Conservation (phyloP, 2,113 vertebrate genomes). For the Quiscalus mexicanus region DNA sequence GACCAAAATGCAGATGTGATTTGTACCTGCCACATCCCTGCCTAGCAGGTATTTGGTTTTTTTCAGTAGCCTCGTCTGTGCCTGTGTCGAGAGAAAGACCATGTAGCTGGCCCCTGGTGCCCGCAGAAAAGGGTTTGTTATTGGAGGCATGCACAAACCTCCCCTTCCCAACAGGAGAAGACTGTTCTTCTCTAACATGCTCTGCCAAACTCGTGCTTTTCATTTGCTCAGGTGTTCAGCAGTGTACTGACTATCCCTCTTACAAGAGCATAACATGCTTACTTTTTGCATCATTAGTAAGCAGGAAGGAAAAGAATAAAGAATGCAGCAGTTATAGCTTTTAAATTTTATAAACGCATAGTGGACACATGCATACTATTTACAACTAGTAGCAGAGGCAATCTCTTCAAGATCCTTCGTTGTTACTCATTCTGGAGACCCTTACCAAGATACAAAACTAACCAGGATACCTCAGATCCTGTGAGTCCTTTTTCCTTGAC, state of each 20-base stretch:
- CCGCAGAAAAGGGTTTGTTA: background rate
- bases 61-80: background rate
- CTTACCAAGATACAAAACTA: background rate
- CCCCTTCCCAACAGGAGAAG: background rate
- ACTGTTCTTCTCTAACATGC: background rate
- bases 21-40: background rate
- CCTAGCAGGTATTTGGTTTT: background rate
- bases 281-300: background rate
- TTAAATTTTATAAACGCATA: background rate
- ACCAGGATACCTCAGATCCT: background rate
- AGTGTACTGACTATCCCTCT: background rate
- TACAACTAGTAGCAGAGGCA: background rate
- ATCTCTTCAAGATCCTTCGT: background rate
- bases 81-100: fast-evolving
- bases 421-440: background rate
- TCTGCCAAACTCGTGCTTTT: background rate
- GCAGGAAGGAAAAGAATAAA: background rate
- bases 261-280: background rate
- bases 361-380: background rate
- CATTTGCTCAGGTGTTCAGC: background rate
- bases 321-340: background rate
- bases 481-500: background rate
- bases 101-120: background rate
- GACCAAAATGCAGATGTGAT: background rate
- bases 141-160: background rate